Conservation (phyloP, 2,888 invertebrate genomes). For the Hyposoter didymator region DNA sequence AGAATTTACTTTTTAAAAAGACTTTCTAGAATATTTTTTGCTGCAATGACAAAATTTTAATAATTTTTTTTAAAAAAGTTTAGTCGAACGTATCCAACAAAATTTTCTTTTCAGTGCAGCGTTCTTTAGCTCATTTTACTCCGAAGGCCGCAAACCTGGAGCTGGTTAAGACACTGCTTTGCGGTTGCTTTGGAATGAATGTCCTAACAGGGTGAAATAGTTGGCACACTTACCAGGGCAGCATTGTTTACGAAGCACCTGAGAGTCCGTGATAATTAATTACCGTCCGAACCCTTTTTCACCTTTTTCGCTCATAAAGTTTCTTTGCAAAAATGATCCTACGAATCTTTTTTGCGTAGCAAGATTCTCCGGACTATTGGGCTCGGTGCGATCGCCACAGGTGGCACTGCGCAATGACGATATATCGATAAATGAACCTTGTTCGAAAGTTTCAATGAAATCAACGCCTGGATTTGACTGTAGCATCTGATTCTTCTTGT, state of each 20-base stretch:
- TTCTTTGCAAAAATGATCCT: background rate
- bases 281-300: background rate
- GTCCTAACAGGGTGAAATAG: background rate
- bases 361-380: background rate
- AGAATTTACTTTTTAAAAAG: too few species aligned
- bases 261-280: background rate
- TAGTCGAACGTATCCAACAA: too few species aligned
- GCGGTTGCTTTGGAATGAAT: constrained; percentile 14
- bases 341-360: background rate
- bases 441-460: background rate
- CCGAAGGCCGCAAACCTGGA: background rate
- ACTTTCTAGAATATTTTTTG: too few species aligned
- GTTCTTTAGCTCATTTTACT: constrained; percentile 11
- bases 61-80: too few species aligned
- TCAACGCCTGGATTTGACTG: background rate
- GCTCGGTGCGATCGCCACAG: background rate
- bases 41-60: too few species aligned
- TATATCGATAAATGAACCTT: background rate
- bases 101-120: background rate
- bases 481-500: background rate
- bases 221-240: constrained; percentile 1
- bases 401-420: background rate
- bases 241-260: background rate
- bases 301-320: background rate
- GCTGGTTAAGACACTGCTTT: background rate